Conservation (phyloP, 1,140 invertebrate species). For the Palaemon carinicauda region DNA sequence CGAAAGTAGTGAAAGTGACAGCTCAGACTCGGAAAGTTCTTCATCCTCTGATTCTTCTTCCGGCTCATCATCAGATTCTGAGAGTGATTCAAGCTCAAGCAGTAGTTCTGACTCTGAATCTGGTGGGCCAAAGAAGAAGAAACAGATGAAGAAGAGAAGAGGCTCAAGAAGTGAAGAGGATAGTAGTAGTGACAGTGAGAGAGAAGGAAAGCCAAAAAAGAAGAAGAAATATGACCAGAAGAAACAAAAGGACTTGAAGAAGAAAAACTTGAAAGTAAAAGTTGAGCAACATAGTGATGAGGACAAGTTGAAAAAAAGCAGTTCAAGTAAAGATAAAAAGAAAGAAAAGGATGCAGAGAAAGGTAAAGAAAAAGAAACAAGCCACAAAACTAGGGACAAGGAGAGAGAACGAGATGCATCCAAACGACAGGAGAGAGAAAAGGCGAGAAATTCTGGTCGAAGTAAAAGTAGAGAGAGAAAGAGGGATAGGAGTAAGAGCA, state of each 20-base stretch:
- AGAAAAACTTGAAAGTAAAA: conserved; percentile 4
- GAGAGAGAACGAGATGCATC: neutral
- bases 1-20: conserved; percentile 32
- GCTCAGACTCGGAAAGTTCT: conserved; percentile 30
- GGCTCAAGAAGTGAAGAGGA: conserved; percentile 5
- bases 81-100: conserved; percentile 27
- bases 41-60: conserved; percentile 29
- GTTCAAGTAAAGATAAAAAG: neutral
- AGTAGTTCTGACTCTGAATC: conserved; percentile 24
- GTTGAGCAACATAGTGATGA: conserved; percentile 10
- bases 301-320: conserved; percentile 22
- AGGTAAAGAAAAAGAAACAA: conserved; percentile 12
- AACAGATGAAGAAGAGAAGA: neutral
- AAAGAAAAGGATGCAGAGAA: conserved; percentile 1
- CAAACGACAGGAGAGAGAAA: conserved; percentile 6
- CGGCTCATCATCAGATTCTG: conserved; percentile 39
- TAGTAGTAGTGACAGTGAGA: conserved; percentile 45
- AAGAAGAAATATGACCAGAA: neutral
- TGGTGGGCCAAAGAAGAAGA: conserved; percentile 18
- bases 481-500: neutral
- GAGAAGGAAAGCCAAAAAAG: conserved; percentile 22
- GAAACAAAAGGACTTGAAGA: neutral
- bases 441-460: neutral
- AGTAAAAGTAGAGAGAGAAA: conserved; percentile 28
- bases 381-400: conserved; percentile 11